Base-by-base conservation (phyloP, 2,888 invertebrate species). In the Melanostoma scalare region DNA sequence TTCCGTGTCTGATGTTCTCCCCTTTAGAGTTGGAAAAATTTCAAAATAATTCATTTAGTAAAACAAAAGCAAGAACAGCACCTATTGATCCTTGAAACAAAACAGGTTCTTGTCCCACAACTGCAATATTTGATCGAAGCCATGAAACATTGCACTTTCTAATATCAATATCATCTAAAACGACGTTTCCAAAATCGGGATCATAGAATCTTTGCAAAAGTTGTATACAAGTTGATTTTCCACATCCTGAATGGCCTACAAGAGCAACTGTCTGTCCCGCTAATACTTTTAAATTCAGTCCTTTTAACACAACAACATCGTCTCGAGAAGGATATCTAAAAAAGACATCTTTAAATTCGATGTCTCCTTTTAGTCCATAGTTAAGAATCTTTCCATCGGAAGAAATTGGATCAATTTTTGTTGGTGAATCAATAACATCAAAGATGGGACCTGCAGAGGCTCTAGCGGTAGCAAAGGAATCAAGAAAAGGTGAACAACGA, bases 21-120 rank as follows among this genome's bases (percentile, higher is more conserved):
- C 86, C 89, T 89, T 20, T 1, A 42, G 36, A 52, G 2, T 56
- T 9, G n/a, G 46, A 33, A 4, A 36, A 42, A 44, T 30, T 60
- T 31, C 10, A 6, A 36, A 6, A 38, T 50, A 33, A 48, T 20
- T 4, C 5, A 10, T 1, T 35, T 38, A 9, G 2, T 6, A 58
- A 6, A 42, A 56, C 4, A 1, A 56, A 10, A 8, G 9, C 8
- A 3, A 8, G 0, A 8, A 31, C 52, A 33, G 33, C 61, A 89
- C 89, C 89, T 38, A 97, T 96, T 33, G 94, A 94, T 4, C 95
- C 94, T 87, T 95, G 95, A 89, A 97, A 97, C 3, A 97, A 92
- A 8, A 96, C 94, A 0, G 96, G 97, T 86, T 97, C 97, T 89
- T 97, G 97, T 0, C 96, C 95, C 2, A 97, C 97, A 4, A 97